These are phyloP conservation scores for Thumatha senex DNA, from an alignment of 2,888 invertebrate genomes.

Conservation along the genomic window DNA sequence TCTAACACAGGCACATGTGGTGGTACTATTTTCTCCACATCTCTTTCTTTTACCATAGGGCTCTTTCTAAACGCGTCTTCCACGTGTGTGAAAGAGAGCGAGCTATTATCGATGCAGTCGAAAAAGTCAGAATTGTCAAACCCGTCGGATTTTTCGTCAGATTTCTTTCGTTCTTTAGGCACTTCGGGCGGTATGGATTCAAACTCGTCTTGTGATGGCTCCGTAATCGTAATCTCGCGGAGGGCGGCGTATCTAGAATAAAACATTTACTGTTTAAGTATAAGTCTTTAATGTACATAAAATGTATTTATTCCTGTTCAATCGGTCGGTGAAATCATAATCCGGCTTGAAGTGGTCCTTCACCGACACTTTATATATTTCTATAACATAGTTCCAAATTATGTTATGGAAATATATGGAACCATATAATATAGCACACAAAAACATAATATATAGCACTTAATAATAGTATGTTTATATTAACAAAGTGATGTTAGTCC, in stretches of 20 bases:
- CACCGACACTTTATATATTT: too few relatives aligned
- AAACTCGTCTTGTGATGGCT: conserved; percentile 81
- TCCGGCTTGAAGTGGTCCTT: too few relatives aligned
- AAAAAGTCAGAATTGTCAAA: conserved; percentile 80
- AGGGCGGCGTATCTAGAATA: conserved; percentile 87
- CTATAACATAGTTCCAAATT: too few relatives aligned
- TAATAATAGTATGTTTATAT: too few relatives aligned
- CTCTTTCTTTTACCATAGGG: conserved; percentile 66
- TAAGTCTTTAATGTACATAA: background rate
- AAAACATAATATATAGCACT: too few relatives aligned
- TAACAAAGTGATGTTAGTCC: too few relatives aligned
- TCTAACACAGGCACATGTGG: conserved; percentile 38
- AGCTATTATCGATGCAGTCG: conserved; percentile 80
- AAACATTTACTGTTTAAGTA: background rate
- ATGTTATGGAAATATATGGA: too few relatives aligned
- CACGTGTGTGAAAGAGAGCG: conserved; percentile 75
- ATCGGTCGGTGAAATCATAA: too few relatives aligned
- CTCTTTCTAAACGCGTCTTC: conserved; percentile 80
- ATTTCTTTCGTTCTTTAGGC: conserved; percentile 77
- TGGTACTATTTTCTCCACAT: conserved; percentile 58
- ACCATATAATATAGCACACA: too few relatives aligned
- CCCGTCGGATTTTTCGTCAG: conserved; percentile 79
- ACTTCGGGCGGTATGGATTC: conserved; percentile 74
- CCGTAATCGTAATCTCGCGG: conserved; percentile 88
- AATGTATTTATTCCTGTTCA: background rate